Evolutionary conservation across 2,797 vertebrate genomes (phyloP).

Genomic region (Leptoclinus maculatus): DNA sequence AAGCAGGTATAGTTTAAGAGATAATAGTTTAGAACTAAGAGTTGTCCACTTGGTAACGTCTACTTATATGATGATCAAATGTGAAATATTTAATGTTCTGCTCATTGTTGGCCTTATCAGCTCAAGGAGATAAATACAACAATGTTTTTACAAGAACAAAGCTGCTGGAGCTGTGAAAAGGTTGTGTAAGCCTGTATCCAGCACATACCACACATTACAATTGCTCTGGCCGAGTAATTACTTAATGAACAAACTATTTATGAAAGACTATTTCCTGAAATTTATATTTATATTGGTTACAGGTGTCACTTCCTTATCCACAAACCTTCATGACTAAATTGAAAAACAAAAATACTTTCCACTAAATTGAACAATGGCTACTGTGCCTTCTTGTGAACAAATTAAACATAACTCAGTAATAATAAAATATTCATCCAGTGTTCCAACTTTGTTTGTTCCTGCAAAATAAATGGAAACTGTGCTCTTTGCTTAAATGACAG

Average conservation of each 20-base stretch:
- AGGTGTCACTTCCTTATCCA: not conserved
- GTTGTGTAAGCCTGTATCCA: not conserved
- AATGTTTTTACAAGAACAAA: not conserved
- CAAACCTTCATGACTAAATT: not conserved
- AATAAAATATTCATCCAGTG: not conserved
- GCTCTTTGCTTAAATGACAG: not conserved
- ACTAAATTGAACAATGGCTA: not conserved
- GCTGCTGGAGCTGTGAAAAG: not conserved
- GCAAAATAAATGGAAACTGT: not conserved
- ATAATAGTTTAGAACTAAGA: not conserved
- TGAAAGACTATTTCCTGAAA: not conserved
- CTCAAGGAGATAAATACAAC: not conserved
- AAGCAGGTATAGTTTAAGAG: not conserved
- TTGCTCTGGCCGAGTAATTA: not conserved
- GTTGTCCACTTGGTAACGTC: not conserved
- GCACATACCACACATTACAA: too few relatives aligned
- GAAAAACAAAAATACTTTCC: not conserved
- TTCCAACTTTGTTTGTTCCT: not conserved
- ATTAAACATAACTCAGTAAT: not conserved
- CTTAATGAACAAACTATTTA: not conserved
- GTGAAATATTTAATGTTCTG: not conserved
- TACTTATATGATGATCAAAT: not conserved
- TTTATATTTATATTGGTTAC: not conserved
- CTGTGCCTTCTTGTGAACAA: not conserved
- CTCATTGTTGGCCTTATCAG: not conserved